Percentiles rank a stretch among this genome's conserved stretches.
Conservation (phyloP, 2,888 invertebrate genomes). For the Auanema sp. region DNA sequence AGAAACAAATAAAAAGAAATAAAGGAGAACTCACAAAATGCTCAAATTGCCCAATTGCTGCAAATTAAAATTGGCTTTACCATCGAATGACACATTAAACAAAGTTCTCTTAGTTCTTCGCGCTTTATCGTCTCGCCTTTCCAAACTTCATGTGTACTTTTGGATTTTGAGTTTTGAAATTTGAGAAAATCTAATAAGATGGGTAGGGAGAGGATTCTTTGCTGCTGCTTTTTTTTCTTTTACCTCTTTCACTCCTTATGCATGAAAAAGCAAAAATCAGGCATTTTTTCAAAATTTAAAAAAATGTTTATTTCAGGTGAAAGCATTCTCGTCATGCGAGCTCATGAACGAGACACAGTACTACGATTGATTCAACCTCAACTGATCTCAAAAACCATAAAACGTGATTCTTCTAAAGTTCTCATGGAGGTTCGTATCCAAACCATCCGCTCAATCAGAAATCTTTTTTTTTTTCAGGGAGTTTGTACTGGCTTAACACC, state of each 20-base stretch:
- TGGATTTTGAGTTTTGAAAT: not conserved
- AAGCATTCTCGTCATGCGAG: constrained; percentile 25
- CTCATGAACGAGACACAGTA: constrained; percentile 24
- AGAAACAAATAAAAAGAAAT: too few species aligned
- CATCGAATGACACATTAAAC: too few species aligned
- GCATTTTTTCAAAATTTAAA: too few species aligned
- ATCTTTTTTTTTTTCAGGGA: constrained; percentile 16
- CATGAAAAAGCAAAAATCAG: not conserved
- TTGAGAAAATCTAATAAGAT: not conserved
- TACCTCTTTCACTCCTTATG: too few species aligned
- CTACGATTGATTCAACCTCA: constrained; percentile 18
- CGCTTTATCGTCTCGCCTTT: too few species aligned
- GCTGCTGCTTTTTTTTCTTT: too few species aligned
- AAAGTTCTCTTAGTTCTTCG: too few species aligned
- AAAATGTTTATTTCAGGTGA: constrained; percentile 28
- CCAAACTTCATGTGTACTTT: too few species aligned
- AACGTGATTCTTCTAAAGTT: constrained; percentile 22
- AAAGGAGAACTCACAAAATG: too few species aligned
- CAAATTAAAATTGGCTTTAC: too few species aligned
- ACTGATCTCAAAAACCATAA: constrained; percentile 4
- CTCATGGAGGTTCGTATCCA: constrained; percentile 12
- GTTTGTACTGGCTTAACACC: constrained; percentile 28
- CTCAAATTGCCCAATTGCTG: too few species aligned
- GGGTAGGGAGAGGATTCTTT: too few species aligned
- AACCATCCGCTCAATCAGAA: not conserved